A percentile compares a stretch with the other conserved stretches of the same genome.
Evolutionary conservation across 2,797 vertebrate genomes (phyloP).

Genomic region (Rhabdophis nuchalis): DNA sequence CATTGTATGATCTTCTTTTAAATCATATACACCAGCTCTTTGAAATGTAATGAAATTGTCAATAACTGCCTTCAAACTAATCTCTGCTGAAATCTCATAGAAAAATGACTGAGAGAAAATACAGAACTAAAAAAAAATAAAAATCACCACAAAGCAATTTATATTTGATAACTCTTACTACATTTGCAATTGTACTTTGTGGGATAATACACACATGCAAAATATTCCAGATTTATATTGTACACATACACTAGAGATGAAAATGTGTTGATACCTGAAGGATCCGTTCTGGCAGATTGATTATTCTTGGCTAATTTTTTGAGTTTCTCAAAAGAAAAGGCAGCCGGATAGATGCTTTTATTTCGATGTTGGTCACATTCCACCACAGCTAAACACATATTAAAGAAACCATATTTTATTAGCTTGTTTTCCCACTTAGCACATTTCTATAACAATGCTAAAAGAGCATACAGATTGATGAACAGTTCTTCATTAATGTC

Average conservation of each 20-base stretch:
- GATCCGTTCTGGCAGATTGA: constrained; percentile 39
- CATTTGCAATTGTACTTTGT: neutral
- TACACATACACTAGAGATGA: neutral
- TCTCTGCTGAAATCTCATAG: neutral
- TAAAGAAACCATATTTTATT: constrained; percentile 32
- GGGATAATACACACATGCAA: neutral
- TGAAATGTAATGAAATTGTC: constrained; percentile 10
- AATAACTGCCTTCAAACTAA: neutral
- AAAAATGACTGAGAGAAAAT: neutral
- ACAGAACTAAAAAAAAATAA: neutral
- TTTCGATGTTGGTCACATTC: constrained; percentile 61
- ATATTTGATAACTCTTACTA: neutral
- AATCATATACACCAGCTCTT: neutral
- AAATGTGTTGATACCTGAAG: constrained; percentile 49
- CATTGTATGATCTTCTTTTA: neutral
- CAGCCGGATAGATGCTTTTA: constrained; percentile 36
- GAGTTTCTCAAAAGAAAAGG: constrained; percentile 51
- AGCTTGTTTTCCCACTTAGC: neutral
- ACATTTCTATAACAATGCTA: constrained; percentile 9
- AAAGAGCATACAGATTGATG: neutral
- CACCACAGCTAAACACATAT: constrained; percentile 46
- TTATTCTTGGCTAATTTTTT: constrained; percentile 41
- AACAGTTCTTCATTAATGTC: constrained; percentile 1
- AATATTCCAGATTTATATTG: neutral
- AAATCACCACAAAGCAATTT: neutral